These are phyloP conservation scores for Acanthococcus lagerstroemiae DNA, from an alignment of 2,888 invertebrate species.

Conservation along the genomic window DNA sequence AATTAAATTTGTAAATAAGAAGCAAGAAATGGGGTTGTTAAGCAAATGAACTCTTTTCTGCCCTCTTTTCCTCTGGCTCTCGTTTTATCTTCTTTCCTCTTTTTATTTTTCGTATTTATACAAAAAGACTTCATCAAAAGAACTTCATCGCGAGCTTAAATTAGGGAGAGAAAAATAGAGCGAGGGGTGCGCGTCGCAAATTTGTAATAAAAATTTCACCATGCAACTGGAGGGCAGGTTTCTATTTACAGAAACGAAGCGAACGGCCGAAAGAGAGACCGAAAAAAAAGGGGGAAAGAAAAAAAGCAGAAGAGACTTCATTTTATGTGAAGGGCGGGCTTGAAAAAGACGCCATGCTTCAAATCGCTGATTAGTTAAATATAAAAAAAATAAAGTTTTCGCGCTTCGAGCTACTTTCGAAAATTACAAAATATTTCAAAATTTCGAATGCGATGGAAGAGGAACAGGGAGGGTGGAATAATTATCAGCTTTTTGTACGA, in stretches of 20 bases:
- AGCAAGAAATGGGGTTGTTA: too few relatives aligned
- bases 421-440: slow-evolving; percentile 3
- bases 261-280: background rate
- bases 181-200: slow-evolving; percentile 3
- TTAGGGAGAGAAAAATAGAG: background rate
- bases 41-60: background rate
- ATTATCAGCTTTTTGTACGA: too few relatives aligned
- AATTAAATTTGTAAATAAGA: too few relatives aligned
- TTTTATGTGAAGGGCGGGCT: slow-evolving; percentile 6
- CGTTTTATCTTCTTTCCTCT: background rate
- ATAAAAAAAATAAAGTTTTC: background rate
- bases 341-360: slow-evolving; percentile 23
- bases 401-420: background rate
- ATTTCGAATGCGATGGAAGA: too few relatives aligned
- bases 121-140: slow-evolving; percentile 27
- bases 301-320: background rate
- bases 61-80: background rate
- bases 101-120: background rate
- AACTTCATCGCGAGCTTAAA: slow-evolving; percentile 12
- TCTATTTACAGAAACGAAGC: background rate
- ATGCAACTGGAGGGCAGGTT: slow-evolving; percentile 23
- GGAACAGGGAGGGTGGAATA: too few relatives aligned
- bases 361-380: slow-evolving; percentile 19
- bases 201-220: slow-evolving; percentile 25
- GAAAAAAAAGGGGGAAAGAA: slow-evolving; percentile 1